phyloP scores from a whole-genome alignment of 2,888 invertebrate genomes.

The Cordilura impudica region DNA sequence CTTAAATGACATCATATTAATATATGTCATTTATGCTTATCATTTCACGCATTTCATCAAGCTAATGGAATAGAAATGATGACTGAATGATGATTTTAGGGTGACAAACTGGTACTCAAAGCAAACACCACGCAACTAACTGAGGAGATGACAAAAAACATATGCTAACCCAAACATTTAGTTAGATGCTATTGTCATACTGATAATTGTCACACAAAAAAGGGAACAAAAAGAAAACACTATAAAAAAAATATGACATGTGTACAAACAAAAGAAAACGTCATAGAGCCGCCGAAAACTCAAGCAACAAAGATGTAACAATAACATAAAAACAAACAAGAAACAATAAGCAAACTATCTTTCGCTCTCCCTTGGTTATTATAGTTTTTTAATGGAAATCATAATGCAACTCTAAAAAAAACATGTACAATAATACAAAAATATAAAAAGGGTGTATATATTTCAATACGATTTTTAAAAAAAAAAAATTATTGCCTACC shows the following conservation, averaged over 20 bases:
- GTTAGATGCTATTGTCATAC: slow-evolving; percentile 51
- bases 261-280: slow-evolving; percentile 54
- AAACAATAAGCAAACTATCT: background rate
- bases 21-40: slow-evolving; percentile 40
- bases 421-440: slow-evolving; percentile 24
- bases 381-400: slow-evolving; percentile 42
- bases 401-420: slow-evolving; percentile 39
- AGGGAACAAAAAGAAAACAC: slow-evolving; percentile 22
- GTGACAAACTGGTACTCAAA: slow-evolving; percentile 58
- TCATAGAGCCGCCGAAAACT: slow-evolving; percentile 48
- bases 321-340: slow-evolving; percentile 36
- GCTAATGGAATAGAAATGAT: slow-evolving; percentile 38
- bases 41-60: slow-evolving; percentile 43
- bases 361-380: background rate
- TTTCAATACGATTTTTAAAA: slow-evolving; percentile 19
- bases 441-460: slow-evolving; percentile 36
- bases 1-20: slow-evolving; percentile 57
- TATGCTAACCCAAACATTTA: slow-evolving; percentile 59
- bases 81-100: slow-evolving; percentile 36
- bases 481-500: background rate
- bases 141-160: slow-evolving; percentile 50
- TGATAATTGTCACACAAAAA: slow-evolving; percentile 53
- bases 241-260: slow-evolving; percentile 57
- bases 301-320: slow-evolving; percentile 47
- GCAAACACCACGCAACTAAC: slow-evolving; percentile 13